Evolutionary conservation across 2,797 vertebrate genomes (phyloP).

Genomic region (Sebastes hopkinsi): DNA sequence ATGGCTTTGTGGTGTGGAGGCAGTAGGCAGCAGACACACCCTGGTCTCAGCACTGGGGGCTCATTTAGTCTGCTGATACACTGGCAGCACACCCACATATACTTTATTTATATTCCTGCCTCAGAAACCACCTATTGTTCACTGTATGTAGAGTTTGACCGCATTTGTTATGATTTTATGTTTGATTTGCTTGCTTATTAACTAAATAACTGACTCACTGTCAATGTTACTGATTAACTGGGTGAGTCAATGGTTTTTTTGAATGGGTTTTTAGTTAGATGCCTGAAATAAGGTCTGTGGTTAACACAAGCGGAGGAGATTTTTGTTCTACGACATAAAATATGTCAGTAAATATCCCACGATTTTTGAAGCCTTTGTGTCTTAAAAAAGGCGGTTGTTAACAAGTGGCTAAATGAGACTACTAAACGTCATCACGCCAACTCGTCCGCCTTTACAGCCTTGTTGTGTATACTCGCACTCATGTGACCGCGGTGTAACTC

Average conservation of each 20-base stretch:
- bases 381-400: no score
- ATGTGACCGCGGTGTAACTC: no score
- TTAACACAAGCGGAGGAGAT: no score
- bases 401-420: no score
- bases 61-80: slow-evolving; percentile 12
- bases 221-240: not conserved
- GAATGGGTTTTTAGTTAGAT: no score
- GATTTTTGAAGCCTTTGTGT: no score
- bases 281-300: no score
- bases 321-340: no score
- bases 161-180: not conserved
- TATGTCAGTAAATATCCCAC: no score
- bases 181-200: not conserved
- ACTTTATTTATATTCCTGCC: slow-evolving; percentile 1
- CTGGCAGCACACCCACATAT: not conserved
- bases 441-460: no score
- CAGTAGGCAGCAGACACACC: slow-evolving; percentile 63
- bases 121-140: not conserved
- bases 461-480: no score
- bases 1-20: slow-evolving; percentile 68
- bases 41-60: slow-evolving; percentile 37
- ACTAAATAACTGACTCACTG: not conserved
- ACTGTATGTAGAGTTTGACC: not conserved
- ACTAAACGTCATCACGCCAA: no score
- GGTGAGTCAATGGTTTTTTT: not conserved